Evolutionary conservation across 2,888 invertebrate species (phyloP), one percentile per base, ranked within the genome.

Genomic region (Balanococcus diminutus): DNA sequence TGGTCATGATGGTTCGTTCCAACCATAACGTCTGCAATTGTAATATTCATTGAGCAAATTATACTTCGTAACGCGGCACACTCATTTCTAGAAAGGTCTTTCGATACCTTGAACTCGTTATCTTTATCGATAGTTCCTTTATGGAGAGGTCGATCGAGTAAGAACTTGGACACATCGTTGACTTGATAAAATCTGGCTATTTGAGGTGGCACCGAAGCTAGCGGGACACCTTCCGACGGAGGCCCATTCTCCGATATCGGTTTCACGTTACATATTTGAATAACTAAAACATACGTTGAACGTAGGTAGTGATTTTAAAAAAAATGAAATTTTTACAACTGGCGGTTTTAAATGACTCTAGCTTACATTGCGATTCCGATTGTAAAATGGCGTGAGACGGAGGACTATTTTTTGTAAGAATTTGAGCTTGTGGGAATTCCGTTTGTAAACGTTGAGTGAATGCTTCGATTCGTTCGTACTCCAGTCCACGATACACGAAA

Each of bases 251-350:
- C 88, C 0, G 96, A 93, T 32, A 97, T 93, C 0, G 98, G 96
- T 89, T 96, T 95, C 61, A 98, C 98, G 90, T 96, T 96, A 90
- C 97, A 96, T 88, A 98, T 97, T 91, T 98, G 97, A 88, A 98
- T 97, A 89, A 93, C 96, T 96, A 89, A n/a, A 56, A 51, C 0
- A 8, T 56, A 56, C 22, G 22, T 84, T 0, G 11, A 87, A 19
- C n/a, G n/a, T n/a, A n/a, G n/a, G n/a, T n/a, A n/a, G n/a, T n/a
- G n/a, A n/a, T n/a, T n/a, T n/a, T n/a, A n/a, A n/a, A n/a, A n/a
- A n/a, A n/a, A n/a, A n/a, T n/a, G n/a, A n/a, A n/a, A n/a, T n/a
- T n/a, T n/a, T n/a, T n/a, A n/a, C n/a, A n/a, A n/a, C n/a, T n/a
- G n/a, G n/a, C n/a, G n/a, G n/a, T n/a, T n/a, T n/a, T n/a, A n/a